A percentile compares a stretch with the other conserved stretches of the same genome.
Conservation (phyloP, 1,140 invertebrate genomes). For the Dolichoris vasculosae region DNA sequence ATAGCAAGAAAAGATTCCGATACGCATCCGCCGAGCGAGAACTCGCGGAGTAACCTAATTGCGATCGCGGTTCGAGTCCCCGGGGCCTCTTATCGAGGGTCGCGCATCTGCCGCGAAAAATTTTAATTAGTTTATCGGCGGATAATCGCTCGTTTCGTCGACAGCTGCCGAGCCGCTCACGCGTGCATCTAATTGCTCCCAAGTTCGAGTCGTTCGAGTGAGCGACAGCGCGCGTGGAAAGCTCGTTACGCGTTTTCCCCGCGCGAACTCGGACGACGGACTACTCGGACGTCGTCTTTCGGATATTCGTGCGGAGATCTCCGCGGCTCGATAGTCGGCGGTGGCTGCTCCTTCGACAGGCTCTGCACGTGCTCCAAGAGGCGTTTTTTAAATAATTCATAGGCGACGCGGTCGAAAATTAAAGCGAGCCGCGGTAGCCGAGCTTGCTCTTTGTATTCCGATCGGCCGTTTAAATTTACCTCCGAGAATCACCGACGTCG, state of each 20-base stretch:
- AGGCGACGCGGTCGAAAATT: conserved; percentile 49
- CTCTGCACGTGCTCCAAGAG: conserved; percentile 50
- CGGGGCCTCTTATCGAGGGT: conserved; percentile 58
- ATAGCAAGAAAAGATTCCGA: neutral
- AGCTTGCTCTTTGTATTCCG: conserved; percentile 48
- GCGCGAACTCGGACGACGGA: too few species aligned
- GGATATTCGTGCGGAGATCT: neutral
- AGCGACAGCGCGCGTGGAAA: neutral
- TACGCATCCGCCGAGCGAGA: neutral
- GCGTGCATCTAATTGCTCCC: conserved; percentile 71
- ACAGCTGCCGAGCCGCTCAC: conserved; percentile 68
- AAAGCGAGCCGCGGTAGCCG: conserved; percentile 24
- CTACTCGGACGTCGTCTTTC: too few species aligned
- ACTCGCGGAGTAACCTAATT: conserved; percentile 43
- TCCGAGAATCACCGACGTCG: conserved; percentile 19
- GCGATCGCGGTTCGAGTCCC: conserved; percentile 1
- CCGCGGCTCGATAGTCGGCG: neutral
- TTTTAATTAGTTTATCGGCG: conserved; percentile 74
- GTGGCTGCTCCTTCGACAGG: conserved; percentile 24
- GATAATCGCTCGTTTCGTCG: conserved; percentile 61
- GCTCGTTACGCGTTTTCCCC: neutral
- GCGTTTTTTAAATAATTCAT: conserved; percentile 61
- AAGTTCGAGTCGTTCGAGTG: neutral
- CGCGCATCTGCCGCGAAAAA: conserved; percentile 66
- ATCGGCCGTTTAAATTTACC: conserved; percentile 25